These are phyloP conservation scores for Hemibagrus guttatus DNA, from an alignment of 2,797 vertebrate species.

Conservation along the genomic window DNA sequence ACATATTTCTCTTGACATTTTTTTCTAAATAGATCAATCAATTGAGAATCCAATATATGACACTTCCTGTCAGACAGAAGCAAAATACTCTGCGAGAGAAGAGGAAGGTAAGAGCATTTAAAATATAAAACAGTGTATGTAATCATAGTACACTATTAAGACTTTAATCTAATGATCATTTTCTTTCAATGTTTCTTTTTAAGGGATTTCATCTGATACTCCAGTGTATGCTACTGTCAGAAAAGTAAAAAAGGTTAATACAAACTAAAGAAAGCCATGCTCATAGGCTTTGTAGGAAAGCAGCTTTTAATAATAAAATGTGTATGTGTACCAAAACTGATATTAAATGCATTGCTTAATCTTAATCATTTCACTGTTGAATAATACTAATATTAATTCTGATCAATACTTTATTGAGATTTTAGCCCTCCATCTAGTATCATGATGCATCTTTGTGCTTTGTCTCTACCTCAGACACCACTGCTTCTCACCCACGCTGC, in stretches of 20 bases:
- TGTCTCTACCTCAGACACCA: background rate
- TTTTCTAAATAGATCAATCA: background rate
- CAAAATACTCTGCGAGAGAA: background rate
- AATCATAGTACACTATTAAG: background rate
- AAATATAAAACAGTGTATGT: background rate
- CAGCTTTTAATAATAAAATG: background rate
- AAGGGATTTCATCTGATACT: background rate
- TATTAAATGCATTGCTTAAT: background rate
- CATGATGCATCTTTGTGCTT: background rate
- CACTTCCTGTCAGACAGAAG: background rate
- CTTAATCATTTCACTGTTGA: background rate
- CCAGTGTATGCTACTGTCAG: constrained; percentile 14
- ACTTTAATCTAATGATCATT: background rate
- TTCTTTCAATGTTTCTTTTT: background rate
- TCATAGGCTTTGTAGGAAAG: background rate
- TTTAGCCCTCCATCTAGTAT: background rate
- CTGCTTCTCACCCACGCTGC: background rate
- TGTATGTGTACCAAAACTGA: background rate
- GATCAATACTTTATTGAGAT: background rate
- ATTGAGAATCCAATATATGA: constrained; percentile 26
- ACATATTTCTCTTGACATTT: background rate
- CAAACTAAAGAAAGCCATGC: background rate
- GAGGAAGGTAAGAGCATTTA: constrained; percentile 20
- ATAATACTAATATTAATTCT: too few species aligned
- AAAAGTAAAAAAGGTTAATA: constrained; percentile 13